phyloP scores from a whole-genome alignment of 2,797 vertebrate genomes.

The Acanthurus leucopareius region DNA sequence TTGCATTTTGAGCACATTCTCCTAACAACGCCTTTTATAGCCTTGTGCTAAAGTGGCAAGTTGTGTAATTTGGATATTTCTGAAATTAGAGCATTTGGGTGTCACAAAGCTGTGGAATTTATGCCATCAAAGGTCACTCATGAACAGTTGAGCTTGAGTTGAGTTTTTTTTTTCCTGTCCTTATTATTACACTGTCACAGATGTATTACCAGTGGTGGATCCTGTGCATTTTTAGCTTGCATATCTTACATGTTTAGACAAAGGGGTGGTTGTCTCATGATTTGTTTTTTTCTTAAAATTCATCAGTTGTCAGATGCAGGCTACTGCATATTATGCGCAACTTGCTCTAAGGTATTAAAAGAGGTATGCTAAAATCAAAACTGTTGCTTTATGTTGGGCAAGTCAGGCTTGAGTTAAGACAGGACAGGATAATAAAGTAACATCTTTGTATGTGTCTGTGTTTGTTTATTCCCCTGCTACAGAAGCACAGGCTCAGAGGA shows the following conservation, averaged over 20 bases:
- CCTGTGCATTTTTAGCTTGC: slow-evolving; percentile 12
- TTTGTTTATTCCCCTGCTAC: slow-evolving; percentile 30
- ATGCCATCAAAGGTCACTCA: slow-evolving; percentile 63
- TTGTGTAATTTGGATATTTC: slow-evolving; percentile 78
- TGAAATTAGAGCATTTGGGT: slow-evolving; percentile 70
- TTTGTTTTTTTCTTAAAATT: neutral
- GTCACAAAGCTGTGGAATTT: slow-evolving; percentile 58
- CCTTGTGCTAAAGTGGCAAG: slow-evolving; percentile 67
- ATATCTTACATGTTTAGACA: slow-evolving; percentile 24
- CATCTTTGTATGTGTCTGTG: slow-evolving; percentile 23
- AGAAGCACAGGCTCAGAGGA: slow-evolving; percentile 78
- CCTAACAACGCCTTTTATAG: slow-evolving; percentile 76
- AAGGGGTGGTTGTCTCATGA: neutral
- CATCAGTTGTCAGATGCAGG: slow-evolving; percentile 26
- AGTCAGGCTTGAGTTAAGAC: neutral
- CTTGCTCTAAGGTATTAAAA: neutral
- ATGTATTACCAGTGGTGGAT: slow-evolving; percentile 5
- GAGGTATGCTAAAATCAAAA: slow-evolving; percentile 12
- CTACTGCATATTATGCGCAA: slow-evolving; percentile 7
- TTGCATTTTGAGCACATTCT: slow-evolving; percentile 77
- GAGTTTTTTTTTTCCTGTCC: slow-evolving; percentile 1
- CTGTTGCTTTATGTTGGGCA: neutral
- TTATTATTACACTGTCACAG: slow-evolving; percentile 15
- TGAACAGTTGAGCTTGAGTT: slow-evolving; percentile 44
- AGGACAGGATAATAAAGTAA: slow-evolving; percentile 16